Evolutionary conservation across 2,888 invertebrate genomes (phyloP).

Genomic region (Lobophora halterata): DNA sequence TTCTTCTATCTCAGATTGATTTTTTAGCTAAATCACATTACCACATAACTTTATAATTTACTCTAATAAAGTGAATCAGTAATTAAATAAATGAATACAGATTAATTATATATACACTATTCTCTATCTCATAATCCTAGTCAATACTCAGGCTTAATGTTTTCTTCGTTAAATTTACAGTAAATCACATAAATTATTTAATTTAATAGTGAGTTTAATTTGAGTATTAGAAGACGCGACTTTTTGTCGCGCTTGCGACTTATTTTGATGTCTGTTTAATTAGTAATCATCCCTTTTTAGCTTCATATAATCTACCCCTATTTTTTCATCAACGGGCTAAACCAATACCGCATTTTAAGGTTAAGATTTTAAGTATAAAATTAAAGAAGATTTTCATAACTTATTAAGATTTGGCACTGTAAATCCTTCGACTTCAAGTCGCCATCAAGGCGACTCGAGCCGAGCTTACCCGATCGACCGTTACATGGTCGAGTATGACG

Average conservation of each 20-base stretch:
- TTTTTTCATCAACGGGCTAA: too few species aligned
- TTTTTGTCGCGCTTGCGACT: conserved; percentile 24
- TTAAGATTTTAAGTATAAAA: too few species aligned
- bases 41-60: conserved; percentile 9
- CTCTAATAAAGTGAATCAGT: conserved; percentile 11
- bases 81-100: conserved; percentile 27
- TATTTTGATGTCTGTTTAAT: background rate
- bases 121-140: conserved; percentile 19
- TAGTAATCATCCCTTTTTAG: too few species aligned
- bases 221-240: conserved; percentile 6
- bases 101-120: conserved; percentile 25
- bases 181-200: conserved; percentile 59
- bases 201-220: conserved; percentile 51
- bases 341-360: too few species aligned
- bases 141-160: conserved; percentile 25
- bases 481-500: too few species aligned
- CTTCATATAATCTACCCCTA: too few species aligned
- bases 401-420: too few species aligned
- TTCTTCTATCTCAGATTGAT: conserved; percentile 9
- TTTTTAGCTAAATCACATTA: conserved; percentile 19
- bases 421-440: too few species aligned
- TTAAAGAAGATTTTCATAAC: too few species aligned
- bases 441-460: too few species aligned
- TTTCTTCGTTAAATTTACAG: conserved; percentile 46
- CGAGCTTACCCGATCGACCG: too few species aligned